Conservation (phyloP, 2,888 invertebrate genomes). For the Anarsia innoxiella region DNA sequence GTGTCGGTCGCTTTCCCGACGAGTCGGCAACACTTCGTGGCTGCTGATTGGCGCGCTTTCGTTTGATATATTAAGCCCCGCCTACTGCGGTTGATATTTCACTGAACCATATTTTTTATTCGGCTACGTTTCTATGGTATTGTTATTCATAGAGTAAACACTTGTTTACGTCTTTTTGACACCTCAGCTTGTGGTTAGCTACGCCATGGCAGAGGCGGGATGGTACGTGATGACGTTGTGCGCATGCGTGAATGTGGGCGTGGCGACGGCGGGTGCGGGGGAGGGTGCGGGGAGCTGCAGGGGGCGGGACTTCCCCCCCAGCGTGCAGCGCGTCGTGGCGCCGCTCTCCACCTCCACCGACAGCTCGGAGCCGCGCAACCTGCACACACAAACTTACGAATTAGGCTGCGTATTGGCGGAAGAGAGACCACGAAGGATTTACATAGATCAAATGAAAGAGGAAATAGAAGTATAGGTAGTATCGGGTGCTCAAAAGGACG, state of each 20-base stretch:
- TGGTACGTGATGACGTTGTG: conserved; percentile 73
- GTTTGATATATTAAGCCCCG: too few relatives aligned
- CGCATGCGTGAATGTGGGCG: conserved; percentile 63
- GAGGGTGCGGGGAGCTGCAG: conserved; percentile 47
- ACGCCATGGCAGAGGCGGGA: conserved; percentile 57
- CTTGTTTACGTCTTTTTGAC: background rate
- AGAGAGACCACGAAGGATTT: too few relatives aligned
- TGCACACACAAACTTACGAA: too few relatives aligned
- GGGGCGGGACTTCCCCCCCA: conserved; percentile 85
- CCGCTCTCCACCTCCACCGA: conserved; percentile 83
- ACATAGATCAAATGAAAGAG: too few relatives aligned
- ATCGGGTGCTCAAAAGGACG: too few relatives aligned
- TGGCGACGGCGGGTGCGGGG: conserved; percentile 19
- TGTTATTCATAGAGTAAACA: background rate
- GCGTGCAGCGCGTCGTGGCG: conserved; percentile 85
- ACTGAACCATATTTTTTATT: background rate
- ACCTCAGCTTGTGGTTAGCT: conserved; percentile 10
- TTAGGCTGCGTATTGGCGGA: too few relatives aligned
- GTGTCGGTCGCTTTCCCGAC: too few relatives aligned
- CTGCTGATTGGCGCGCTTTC: too few relatives aligned
- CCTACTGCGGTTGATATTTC: background rate
- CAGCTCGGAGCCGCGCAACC: conserved; percentile 81
- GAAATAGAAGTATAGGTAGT: too few relatives aligned
- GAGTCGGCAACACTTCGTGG: too few relatives aligned
- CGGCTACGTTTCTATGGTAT: background rate